Base-by-base conservation (phyloP, 2,113 vertebrate genomes). In the Saccopteryx bilineata region DNA sequence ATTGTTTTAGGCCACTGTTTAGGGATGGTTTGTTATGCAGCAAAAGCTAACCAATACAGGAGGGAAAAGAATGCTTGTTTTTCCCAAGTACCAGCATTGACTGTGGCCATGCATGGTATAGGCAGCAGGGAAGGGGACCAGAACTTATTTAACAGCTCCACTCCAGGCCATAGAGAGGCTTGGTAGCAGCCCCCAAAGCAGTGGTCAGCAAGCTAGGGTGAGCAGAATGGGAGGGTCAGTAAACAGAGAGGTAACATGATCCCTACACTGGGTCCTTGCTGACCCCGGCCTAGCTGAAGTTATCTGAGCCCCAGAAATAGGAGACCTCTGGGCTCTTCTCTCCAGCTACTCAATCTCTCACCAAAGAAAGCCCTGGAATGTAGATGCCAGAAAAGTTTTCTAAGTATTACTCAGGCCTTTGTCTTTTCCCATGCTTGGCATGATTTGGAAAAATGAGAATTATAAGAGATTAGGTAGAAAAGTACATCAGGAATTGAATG, bases 371-470 rank as follows among this genome's bases (percentile, higher is more conserved):
- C 9, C 12, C 33, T 68, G 24, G 2, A 23, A 82, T 48, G 33
- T 24, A 8, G 54, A 84, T 83, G 11, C 52, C 58, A 82, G 58
- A 82, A 39, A 83, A 19, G 10, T 50, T 60, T 69, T 63, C 78
- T 31, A 83, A 94, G 58, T 13, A 26, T 86, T 78, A 81, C 8
- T 76, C 1, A 4, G 26, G 33, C 50, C 50, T 31, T 63, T 79
- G 54, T 33, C 74, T 93, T 76, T 52, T 18, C 66, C 54, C 66
- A 89, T 50, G 18, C 9, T 81, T 93, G 75, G 66, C 3, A 54
- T 46, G 26, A 96, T 76, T 69, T 91, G 61, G 61, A 46, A 94
- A 96, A 95, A 79, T 56, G 18, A 93, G 50, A 93, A 61, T 68
- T 65, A 76, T 48, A 89, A 46, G 21, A 82, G 33, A 87, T 92